These are phyloP conservation scores for Napeogenes sylphis DNA, from an alignment of 2,888 invertebrate species.

Conservation along the genomic window DNA sequence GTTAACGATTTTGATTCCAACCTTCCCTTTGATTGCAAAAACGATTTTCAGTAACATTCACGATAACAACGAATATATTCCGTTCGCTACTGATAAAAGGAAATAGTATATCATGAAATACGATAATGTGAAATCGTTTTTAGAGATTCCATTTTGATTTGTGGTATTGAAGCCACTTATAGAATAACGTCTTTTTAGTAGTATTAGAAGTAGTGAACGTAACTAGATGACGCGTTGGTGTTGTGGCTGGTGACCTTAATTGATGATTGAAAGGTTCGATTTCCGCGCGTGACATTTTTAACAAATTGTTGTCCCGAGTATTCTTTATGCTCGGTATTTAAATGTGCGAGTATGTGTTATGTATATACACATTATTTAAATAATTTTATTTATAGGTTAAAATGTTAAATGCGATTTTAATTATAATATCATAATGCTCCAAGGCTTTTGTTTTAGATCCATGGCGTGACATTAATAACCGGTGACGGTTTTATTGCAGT, in stretches of 20 bases:
- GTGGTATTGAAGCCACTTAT: neutral
- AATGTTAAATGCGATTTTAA: neutral
- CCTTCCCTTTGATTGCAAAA: conserved; percentile 15
- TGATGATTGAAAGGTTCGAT: too few species aligned
- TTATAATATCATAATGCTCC: neutral
- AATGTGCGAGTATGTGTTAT: neutral
- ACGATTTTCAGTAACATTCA: conserved; percentile 15
- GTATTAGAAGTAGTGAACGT: too few species aligned
- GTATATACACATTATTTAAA: neutral
- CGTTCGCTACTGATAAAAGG: conserved; percentile 10
- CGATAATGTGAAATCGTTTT: conserved; percentile 8
- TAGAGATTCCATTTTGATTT: neutral
- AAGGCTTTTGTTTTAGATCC: conserved; percentile 15
- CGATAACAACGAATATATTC: conserved; percentile 16
- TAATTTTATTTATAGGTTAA: neutral
- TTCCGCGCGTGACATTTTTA: too few species aligned
- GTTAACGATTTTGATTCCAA: conserved; percentile 12
- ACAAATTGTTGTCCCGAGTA: too few species aligned
- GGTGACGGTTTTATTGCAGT: conserved; percentile 18
- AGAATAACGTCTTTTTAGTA: neutral
- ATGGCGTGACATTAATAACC: conserved; percentile 19
- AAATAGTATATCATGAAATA: conserved; percentile 6
- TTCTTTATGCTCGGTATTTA: too few species aligned
- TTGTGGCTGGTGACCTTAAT: too few species aligned
- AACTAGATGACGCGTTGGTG: too few species aligned